phyloP scores from a whole-genome alignment of 2,113 vertebrate species.

The Gymnobelideus leadbeateri region DNA sequence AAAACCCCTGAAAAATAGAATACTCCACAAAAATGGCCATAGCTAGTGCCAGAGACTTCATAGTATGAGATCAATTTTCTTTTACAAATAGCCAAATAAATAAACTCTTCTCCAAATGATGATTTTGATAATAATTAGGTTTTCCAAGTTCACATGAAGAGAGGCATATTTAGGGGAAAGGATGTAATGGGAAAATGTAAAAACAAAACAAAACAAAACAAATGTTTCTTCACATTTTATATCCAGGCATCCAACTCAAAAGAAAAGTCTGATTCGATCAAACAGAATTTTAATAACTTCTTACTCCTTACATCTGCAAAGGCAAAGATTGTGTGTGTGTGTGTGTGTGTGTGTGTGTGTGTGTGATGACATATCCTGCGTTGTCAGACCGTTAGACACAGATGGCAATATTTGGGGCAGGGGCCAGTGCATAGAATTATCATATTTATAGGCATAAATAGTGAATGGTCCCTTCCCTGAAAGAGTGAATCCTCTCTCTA shows the following conservation, averaged over 20 bases:
- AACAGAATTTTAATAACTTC: neutral
- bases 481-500: conserved; percentile 51
- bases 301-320: neutral
- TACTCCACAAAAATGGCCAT: neutral
- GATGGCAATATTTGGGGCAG: conserved; percentile 49
- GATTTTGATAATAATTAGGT: conserved; percentile 18
- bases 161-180: neutral
- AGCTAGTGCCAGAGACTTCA: neutral
- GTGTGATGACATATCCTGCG: neutral
- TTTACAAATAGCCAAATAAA: neutral
- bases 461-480: conserved; percentile 69
- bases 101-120: neutral
- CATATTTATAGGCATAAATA: conserved; percentile 51
- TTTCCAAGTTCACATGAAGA: neutral
- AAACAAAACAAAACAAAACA: too few species aligned
- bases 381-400: conserved; percentile 41
- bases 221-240: neutral
- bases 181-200: neutral
- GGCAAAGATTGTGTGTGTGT: neutral
- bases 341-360: neutral
- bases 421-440: neutral
- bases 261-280: conserved; percentile 15
- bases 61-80: neutral
- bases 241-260: neutral
- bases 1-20: neutral